Base-by-base conservation (phyloP, 1,140 invertebrate species). In the Callitettix versicolor region DNA sequence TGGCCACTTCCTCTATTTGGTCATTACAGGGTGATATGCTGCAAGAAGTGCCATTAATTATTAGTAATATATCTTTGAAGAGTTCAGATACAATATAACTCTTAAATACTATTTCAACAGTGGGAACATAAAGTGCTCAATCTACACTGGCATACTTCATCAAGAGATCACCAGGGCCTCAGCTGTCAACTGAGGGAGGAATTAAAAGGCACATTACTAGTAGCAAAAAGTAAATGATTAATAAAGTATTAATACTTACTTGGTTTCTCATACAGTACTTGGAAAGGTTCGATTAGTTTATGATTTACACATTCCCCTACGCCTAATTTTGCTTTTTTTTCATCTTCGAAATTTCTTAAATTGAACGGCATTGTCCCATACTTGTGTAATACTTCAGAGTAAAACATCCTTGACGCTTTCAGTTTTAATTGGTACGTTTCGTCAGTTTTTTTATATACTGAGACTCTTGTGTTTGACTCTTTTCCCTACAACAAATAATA, bases 401-500 rank as follows among this genome's bases (percentile, higher is more conserved):
- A 94, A 71, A 99, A 97, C 71, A 83, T 87, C 65, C 95, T 82
- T 14, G 95, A 97, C 42, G 94, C 85, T 74, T 98, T 98, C 71
- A 99, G 76, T 75, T 99, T 99, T 51, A 99, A 75, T 70, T 90
- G 88, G 75, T 98, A 98, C 53, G 90, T 84, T 70, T 95, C 91
- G 65, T 99, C 95, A 58, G 94, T 98, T 78, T 97, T 98, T 75
- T 98, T 98, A 73, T 91, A 99, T 65, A 99, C 91, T 40, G 96
- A 95, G 38, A 95, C 94, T 65, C 94, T 81, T 14, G 92, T 90
- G 63, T 97, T 91, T 69, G 86, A 81, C 73, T 98, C 94, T 66
- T 86, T 84, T 26, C 89, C 89, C 76, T 85, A 63, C 9, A 64
- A 62, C 43, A 63, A 64, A 57, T 42, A 21, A 53, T 47, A 9